Conservation (phyloP, 2,113 vertebrate genomes). For the Cnemophilus loriae region DNA sequence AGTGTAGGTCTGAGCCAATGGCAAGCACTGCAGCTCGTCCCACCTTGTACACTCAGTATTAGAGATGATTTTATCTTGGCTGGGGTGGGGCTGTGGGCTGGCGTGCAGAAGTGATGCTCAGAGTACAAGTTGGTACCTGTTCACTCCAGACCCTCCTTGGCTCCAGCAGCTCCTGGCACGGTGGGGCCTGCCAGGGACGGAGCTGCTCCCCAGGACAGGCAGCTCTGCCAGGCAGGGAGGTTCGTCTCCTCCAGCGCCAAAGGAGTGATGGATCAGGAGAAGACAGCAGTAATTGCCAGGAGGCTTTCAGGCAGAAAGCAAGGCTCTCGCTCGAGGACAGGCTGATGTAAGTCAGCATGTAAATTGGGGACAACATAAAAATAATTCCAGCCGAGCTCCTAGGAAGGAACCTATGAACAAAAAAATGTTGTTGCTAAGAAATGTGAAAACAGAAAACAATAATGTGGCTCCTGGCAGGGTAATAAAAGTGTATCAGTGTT, state of each 20-base stretch:
- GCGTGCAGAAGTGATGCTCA: fast-evolving
- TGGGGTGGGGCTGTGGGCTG: not conserved
- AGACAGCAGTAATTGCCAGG: not conserved
- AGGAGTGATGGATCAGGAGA: not conserved
- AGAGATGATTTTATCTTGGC: not conserved
- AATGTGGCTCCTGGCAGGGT: slow-evolving; percentile 26
- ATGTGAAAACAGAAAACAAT: slow-evolving; percentile 45
- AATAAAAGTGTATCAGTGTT: not conserved
- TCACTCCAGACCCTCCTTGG: not conserved
- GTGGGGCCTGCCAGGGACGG: not conserved
- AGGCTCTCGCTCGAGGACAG: not conserved
- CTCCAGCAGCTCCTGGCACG: not conserved
- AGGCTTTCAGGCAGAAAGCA: slow-evolving; percentile 26
- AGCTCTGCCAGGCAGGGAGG: not conserved
- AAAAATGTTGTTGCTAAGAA: slow-evolving; percentile 30
- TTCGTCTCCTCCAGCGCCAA: not conserved
- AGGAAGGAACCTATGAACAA: not conserved
- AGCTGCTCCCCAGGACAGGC: not conserved
- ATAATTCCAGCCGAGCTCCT: not conserved
- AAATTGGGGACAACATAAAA: slow-evolving; percentile 25
- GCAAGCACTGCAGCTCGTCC: fast-evolving
- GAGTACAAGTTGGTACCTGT: not conserved
- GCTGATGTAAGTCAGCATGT: slow-evolving; percentile 16
- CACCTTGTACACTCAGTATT: not conserved
- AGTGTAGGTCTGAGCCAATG: not conserved